Conservation (phyloP, 2,797 vertebrate genomes). For the Neosalanx taihuensis region DNA sequence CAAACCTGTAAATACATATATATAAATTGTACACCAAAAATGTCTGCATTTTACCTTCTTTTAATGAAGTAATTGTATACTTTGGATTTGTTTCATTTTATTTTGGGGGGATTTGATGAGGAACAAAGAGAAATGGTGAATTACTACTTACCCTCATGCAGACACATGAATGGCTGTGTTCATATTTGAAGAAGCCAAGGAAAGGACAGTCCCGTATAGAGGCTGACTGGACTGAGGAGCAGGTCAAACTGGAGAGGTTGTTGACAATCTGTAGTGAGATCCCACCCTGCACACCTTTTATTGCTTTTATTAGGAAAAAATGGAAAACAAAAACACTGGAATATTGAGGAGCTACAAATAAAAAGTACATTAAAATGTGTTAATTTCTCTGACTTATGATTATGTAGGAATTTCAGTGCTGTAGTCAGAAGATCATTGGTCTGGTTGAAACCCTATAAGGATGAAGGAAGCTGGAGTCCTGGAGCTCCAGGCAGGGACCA, state of each 20-base stretch:
- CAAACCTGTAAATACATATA: constrained; percentile 18
- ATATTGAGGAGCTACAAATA: constrained; percentile 64
- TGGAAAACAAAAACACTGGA: constrained; percentile 78
- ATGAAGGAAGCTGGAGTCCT: too few species aligned
- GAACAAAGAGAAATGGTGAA: constrained; percentile 5
- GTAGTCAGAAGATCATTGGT: too few species aligned
- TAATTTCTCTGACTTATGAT: too few species aligned
- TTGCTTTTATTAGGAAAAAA: constrained; percentile 74
- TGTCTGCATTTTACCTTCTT: constrained; percentile 9
- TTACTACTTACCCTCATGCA: constrained; percentile 16
- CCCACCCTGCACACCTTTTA: constrained; percentile 36
- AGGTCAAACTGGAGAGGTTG: constrained; percentile 44
- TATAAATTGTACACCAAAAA: constrained; percentile 1
- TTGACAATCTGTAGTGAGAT: constrained; percentile 65
- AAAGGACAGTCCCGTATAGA: constrained; percentile 12
- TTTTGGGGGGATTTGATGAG: constrained; percentile 24
- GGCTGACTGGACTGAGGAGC: constrained; percentile 35
- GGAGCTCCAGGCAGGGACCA: too few species aligned
- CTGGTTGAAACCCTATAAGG: too few species aligned
- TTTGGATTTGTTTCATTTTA: constrained; percentile 2
- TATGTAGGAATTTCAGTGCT: too few species aligned
- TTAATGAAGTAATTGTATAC: constrained; percentile 6
- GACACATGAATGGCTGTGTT: constrained; percentile 25
- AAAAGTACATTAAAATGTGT: constrained; percentile 34
- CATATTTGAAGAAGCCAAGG: constrained; percentile 34